A percentile compares a stretch with the other conserved stretches of the same genome.
Evolutionary conservation across 1,140 invertebrate genomes (phyloP).

Genomic region (Drosophila eugracilis): DNA sequence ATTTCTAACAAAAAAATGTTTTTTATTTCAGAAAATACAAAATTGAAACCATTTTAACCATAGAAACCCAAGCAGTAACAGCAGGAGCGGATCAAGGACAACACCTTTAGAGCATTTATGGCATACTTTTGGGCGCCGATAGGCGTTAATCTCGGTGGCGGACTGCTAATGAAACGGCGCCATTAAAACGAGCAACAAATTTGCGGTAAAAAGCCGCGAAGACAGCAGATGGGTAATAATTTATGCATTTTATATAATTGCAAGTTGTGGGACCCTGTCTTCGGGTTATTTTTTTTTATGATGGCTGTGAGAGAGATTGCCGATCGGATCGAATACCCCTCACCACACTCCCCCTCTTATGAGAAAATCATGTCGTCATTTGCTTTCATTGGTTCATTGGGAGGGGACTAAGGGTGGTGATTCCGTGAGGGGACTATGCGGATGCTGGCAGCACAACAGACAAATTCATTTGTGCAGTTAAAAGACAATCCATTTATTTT

Average conservation of each 20-base stretch:
- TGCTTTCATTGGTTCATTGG: slow-evolving; percentile 40
- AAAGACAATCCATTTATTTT: slow-evolving; percentile 56
- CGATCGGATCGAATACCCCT: neutral
- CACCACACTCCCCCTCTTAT: neutral
- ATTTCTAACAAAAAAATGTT: no score
- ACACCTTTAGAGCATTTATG: neutral
- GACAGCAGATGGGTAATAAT: slow-evolving; percentile 51
- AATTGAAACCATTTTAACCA: no score
- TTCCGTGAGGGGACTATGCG: neutral
- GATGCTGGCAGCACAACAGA: slow-evolving; percentile 30
- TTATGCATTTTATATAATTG: slow-evolving; percentile 79
- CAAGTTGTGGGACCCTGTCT: slow-evolving; percentile 20
- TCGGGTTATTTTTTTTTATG: slow-evolving; percentile 50
- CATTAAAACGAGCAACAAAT: slow-evolving; percentile 64
- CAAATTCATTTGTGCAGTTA: slow-evolving; percentile 55
- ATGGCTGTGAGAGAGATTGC: slow-evolving; percentile 17
- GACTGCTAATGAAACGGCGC: slow-evolving; percentile 65
- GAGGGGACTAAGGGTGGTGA: neutral
- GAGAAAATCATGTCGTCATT: slow-evolving; percentile 65
- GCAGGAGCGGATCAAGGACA: neutral
- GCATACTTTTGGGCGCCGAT: slow-evolving; percentile 20
- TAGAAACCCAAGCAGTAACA: no score
- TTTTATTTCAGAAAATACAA: no score
- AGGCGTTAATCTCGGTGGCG: slow-evolving; percentile 18
- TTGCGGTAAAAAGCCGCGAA: slow-evolving; percentile 47